phyloP scores from a whole-genome alignment of 2,888 invertebrate species.

The Thalpophila matura region DNA sequence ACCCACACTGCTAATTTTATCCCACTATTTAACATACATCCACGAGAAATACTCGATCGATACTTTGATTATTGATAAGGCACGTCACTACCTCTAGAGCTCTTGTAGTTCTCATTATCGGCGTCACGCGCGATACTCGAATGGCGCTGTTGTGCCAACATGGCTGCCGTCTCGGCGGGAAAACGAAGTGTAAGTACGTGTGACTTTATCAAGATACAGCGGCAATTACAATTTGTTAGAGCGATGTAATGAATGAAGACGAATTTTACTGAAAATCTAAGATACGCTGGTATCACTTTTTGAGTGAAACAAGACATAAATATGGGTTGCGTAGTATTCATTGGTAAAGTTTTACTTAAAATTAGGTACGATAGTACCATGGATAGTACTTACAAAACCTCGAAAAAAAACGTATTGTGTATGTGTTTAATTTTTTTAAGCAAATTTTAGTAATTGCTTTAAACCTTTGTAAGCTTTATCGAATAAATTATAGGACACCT shows the following conservation, averaged over 20 bases:
- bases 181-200: conserved; percentile 54
- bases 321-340: neutral
- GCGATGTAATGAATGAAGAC: conserved; percentile 6
- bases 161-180: conserved; percentile 57
- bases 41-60: conserved; percentile 46
- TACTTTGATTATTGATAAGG: conserved; percentile 77
- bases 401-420: too few relatives aligned
- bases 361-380: too few relatives aligned
- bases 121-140: conserved; percentile 79
- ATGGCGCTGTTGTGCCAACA: conserved; percentile 81
- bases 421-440: too few relatives aligned
- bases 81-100: conserved; percentile 75
- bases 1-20: conserved; percentile 20
- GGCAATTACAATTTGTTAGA: conserved; percentile 48
- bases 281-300: neutral
- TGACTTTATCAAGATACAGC: conserved; percentile 56
- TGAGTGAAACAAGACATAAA: neutral
- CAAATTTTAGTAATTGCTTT: too few relatives aligned
- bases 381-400: too few relatives aligned
- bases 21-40: conserved; percentile 43
- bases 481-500: too few relatives aligned
- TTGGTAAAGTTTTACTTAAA: too few relatives aligned
- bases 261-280: neutral
- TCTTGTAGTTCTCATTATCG: conserved; percentile 77
- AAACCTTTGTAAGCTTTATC: too few relatives aligned